Conservation (phyloP, 30 jellyfish, hydroid and myxozoan genomes). For the Aurelia aurita region DNA sequence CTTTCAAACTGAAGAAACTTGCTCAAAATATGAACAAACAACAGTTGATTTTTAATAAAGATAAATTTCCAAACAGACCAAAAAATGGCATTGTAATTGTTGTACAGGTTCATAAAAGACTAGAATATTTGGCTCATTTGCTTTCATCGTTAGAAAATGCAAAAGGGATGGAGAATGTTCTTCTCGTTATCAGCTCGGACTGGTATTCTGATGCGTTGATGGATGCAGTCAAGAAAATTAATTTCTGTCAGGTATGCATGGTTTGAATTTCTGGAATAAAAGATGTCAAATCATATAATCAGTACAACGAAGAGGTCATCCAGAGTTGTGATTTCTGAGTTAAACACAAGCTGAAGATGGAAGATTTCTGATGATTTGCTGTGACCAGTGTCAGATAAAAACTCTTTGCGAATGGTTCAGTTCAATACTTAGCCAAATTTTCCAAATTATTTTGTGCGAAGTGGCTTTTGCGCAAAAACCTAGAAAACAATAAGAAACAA, state of each 20-base stretch:
- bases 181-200: slow-evolving; percentile 90
- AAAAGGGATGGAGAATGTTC: slow-evolving; percentile 70
- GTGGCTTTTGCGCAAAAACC: too few relatives aligned
- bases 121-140: slow-evolving; percentile 82
- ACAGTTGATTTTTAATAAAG: slow-evolving; percentile 67
- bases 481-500: too few relatives aligned
- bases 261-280: background rate
- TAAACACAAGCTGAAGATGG: too few relatives aligned
- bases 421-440: too few relatives aligned
- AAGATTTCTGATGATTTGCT: too few relatives aligned
- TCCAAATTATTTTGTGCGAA: too few relatives aligned
- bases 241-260: slow-evolving; percentile 83
- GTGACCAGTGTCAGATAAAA: too few relatives aligned
- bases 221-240: slow-evolving; percentile 76
- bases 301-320: too few relatives aligned
- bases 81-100: slow-evolving; percentile 80
- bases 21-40: slow-evolving; percentile 65
- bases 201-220: slow-evolving; percentile 80
- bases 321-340: too few relatives aligned
- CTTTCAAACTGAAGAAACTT: slow-evolving; percentile 54
- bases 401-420: too few relatives aligned
- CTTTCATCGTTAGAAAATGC: slow-evolving; percentile 83
- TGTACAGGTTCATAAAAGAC: slow-evolving; percentile 91
- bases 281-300: too few relatives aligned
- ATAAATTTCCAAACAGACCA: slow-evolving; percentile 60